Evolutionary conservation across 2,888 invertebrate genomes (phyloP).

Genomic region (Gisinianus flammeolus): DNA sequence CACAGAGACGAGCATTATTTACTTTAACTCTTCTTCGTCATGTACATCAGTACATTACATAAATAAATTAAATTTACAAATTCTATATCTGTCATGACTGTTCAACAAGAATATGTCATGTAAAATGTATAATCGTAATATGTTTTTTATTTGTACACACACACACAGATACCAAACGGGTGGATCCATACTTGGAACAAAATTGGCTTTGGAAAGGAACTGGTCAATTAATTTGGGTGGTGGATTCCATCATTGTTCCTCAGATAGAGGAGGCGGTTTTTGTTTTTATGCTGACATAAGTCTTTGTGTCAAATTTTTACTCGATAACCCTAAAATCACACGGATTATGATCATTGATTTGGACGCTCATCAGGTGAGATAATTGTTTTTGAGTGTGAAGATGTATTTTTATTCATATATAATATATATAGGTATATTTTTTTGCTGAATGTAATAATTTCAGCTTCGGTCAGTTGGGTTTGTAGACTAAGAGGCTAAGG

Average conservation of each 20-base stretch:
- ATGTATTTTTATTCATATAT: background rate
- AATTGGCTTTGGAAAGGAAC: constrained; percentile 78
- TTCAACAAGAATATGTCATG: no score
- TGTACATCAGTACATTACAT: no score
- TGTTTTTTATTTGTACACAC: background rate
- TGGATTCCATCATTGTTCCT: constrained; percentile 88
- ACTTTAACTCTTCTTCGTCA: no score
- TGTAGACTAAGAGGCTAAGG: constrained; percentile 40
- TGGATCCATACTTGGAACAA: constrained; percentile 81
- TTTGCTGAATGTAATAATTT: constrained; percentile 9
- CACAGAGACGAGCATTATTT: no score
- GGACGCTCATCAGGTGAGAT: constrained; percentile 83
- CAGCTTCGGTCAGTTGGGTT: constrained; percentile 34
- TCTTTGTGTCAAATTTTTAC: constrained; percentile 73
- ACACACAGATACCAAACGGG: constrained; percentile 73
- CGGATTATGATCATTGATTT: constrained; percentile 84
- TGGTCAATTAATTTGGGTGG: constrained; percentile 92
- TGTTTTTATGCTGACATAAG: constrained; percentile 91
- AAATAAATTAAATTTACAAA: no score
- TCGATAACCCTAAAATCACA: constrained; percentile 65
- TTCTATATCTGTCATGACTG: no score
- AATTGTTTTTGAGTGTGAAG: background rate
- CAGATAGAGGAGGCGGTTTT: constrained; percentile 79
- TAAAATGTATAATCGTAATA: background rate
- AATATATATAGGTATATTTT: background rate